These are phyloP conservation scores for Pollenia amentaria DNA, from an alignment of 2,888 invertebrate genomes.

Conservation along the genomic window DNA sequence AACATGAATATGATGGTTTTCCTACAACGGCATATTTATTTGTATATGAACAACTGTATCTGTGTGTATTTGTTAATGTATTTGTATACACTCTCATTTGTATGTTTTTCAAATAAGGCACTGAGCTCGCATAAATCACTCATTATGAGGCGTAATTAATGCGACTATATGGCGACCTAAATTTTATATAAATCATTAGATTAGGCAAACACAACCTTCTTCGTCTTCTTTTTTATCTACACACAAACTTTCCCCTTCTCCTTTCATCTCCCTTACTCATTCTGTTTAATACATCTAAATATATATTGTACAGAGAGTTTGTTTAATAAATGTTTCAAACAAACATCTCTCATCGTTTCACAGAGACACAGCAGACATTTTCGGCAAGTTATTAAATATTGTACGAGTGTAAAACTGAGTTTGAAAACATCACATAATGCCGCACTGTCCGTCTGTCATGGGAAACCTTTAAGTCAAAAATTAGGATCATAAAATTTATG, in stretches of 20 bases:
- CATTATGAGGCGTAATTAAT: slow-evolving; percentile 85
- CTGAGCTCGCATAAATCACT: slow-evolving; percentile 84
- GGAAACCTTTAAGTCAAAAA: slow-evolving; percentile 54
- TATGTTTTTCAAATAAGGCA: slow-evolving; percentile 72
- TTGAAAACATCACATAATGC: slow-evolving; percentile 59
- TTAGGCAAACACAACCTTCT: slow-evolving; percentile 79
- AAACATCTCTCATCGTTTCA: slow-evolving; percentile 48
- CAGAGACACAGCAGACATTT: slow-evolving; percentile 41
- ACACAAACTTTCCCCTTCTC: background rate
- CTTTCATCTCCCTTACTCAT: slow-evolving; percentile 24
- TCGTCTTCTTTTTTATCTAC: slow-evolving; percentile 58
- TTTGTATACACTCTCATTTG: slow-evolving; percentile 42
- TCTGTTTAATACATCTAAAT: background rate
- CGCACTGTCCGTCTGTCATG: slow-evolving; percentile 44
- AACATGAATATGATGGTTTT: slow-evolving; percentile 50
- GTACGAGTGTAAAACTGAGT: slow-evolving; percentile 27
- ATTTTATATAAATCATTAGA: slow-evolving; percentile 85
- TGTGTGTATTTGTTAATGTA: slow-evolving; percentile 16
- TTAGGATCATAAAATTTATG: slow-evolving; percentile 65
- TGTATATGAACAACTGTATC: slow-evolving; percentile 14
- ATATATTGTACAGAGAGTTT: slow-evolving; percentile 19
- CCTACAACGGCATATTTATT: background rate
- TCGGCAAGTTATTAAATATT: slow-evolving; percentile 50
- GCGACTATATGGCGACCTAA: slow-evolving; percentile 85
- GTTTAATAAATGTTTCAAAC: slow-evolving; percentile 50